Percentiles rank a stretch among this genome's conserved stretches.
Conservation (phyloP, 2,113 vertebrate genomes). For the Paraplagusia blochii region DNA sequence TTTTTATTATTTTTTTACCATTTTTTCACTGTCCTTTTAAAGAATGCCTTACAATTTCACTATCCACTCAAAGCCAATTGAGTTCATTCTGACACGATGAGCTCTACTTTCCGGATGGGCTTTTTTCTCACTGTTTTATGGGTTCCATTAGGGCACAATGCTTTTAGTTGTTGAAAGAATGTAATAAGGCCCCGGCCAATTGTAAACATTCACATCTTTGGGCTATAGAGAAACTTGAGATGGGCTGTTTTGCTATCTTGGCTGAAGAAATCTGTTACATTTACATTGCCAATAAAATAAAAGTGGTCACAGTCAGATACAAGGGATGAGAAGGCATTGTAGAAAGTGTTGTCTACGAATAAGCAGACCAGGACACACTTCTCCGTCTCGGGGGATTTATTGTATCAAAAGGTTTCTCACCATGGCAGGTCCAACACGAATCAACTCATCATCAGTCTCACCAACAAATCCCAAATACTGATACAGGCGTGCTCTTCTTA, state of each 20-base stretch:
- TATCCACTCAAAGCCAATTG: slow-evolving; percentile 51
- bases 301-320: slow-evolving; percentile 55
- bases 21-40: slow-evolving; percentile 21
- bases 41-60: slow-evolving; percentile 45
- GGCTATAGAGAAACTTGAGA: slow-evolving; percentile 47
- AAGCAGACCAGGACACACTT: too few species aligned
- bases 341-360: too few species aligned
- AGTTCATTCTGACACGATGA: slow-evolving; percentile 60
- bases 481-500: too few species aligned
- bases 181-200: slow-evolving; percentile 57
- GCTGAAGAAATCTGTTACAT: slow-evolving; percentile 52
- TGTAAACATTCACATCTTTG: slow-evolving; percentile 66
- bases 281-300: slow-evolving; percentile 60
- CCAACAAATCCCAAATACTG: too few species aligned
- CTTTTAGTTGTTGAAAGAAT: slow-evolving; percentile 73
- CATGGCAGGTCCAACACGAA: too few species aligned
- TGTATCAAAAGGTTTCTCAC: too few species aligned
- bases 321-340: slow-evolving; percentile 35
- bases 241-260: slow-evolving; percentile 24
- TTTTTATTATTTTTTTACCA: slow-evolving; percentile 38
- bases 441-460: too few species aligned
- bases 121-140: slow-evolving; percentile 65
- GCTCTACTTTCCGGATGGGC: slow-evolving; percentile 57
- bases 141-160: slow-evolving; percentile 60
- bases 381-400: too few species aligned